Evolutionary conservation across 2,113 vertebrate genomes (phyloP).

Genomic region (Calonectris borealis): DNA sequence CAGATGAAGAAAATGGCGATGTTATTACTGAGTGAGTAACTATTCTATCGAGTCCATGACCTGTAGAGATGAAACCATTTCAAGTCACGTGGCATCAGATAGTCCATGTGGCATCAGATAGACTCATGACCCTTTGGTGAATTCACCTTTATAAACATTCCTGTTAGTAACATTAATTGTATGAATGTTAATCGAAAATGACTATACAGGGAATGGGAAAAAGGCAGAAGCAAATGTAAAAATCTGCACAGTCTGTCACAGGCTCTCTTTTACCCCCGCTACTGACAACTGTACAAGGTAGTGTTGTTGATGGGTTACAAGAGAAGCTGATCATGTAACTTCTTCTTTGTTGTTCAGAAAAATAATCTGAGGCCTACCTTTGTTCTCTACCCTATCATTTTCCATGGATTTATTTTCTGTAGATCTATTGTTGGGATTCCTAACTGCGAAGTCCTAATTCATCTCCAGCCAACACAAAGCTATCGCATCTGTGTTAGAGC

Average conservation of each 20-base stretch:
- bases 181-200: background rate
- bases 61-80: background rate
- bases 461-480: slow-evolving; percentile 79
- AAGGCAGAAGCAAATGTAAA: background rate
- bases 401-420: slow-evolving; percentile 1
- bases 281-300: background rate
- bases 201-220: background rate
- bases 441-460: slow-evolving; percentile 87
- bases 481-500: slow-evolving; percentile 85
- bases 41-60: background rate
- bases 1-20: background rate
- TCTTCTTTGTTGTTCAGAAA: background rate
- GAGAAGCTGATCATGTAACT: background rate
- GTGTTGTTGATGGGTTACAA: background rate
- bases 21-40: slow-evolving; percentile 75
- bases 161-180: background rate
- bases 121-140: background rate
- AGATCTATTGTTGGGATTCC: slow-evolving; percentile 93
- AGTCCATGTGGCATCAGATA: background rate
- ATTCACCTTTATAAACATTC: background rate
- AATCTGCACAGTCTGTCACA: background rate
- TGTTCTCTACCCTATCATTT: background rate
- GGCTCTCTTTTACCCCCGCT: background rate
- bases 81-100: background rate
- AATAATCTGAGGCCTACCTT: background rate